Conservation (phyloP, 2,797 vertebrate species). For the Oceanodroma leucorhoa region DNA sequence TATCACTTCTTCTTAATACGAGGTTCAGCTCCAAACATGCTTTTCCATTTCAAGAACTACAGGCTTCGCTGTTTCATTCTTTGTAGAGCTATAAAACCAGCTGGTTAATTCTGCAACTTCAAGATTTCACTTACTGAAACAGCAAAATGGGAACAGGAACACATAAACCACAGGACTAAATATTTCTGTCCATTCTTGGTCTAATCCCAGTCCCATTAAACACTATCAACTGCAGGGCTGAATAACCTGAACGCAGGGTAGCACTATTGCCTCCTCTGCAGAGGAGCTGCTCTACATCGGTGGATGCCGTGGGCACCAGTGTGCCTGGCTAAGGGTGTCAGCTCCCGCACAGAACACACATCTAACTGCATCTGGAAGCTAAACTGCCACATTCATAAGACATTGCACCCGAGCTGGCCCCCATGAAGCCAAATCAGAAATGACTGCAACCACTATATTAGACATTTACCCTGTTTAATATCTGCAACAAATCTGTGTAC, state of each 20-base stretch:
- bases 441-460: background rate
- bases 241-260: background rate
- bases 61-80: background rate
- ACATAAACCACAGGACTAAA: background rate
- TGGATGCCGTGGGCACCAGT: fast-evolving
- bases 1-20: background rate
- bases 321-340: background rate
- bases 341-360: background rate
- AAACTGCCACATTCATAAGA: fast-evolving
- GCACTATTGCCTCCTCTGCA: background rate
- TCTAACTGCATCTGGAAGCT: background rate
- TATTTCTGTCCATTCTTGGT: background rate
- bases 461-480: background rate
- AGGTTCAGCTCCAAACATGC: background rate
- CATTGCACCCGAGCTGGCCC: background rate
- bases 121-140: background rate
- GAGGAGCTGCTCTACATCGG: background rate
- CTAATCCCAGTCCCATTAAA: background rate
- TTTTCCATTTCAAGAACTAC: background rate
- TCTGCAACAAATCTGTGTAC: background rate
- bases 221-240: too few relatives aligned
- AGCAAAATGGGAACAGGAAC: background rate
- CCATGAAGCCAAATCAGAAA: background rate
- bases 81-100: background rate
- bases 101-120: background rate